Evolutionary conservation across 2,113 vertebrate genomes (phyloP), one percentile per base, ranked within the genome.

Genomic region (Aphelocoma coerulescens): DNA sequence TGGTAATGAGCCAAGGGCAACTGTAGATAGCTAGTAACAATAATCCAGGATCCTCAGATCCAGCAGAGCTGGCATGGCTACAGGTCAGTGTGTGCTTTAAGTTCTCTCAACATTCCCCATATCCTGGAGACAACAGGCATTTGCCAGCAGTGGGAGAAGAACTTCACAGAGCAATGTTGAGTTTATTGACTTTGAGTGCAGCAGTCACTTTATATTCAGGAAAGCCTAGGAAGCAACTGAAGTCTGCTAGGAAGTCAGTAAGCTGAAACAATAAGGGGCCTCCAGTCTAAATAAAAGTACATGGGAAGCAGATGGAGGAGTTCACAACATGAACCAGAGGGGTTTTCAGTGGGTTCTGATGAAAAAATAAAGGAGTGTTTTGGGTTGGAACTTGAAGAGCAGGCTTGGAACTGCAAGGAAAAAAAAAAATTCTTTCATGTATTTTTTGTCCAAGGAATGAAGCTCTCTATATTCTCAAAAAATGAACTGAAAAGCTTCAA

Each of bases 281-380:
- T 88, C 48, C 54, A 65, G 58, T 69, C 54, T 37, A 79, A 95
- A 79, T 22, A 88, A 73, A 93, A 67, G 44, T 41, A 65, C 61
- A 39, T 0, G 0, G 39, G 35, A 75, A 52, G 19, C 0, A 6
- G 71, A 76, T 43, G 46, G 62, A 68, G 41, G 33, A 72, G 28
- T 12, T 78, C 51, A 65, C 4, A 4, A 5, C 24, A 72, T 2
- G 18, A 79, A 78, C 32, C 69, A 85, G 48, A 85, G 13, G 4
- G 1, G 2, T 44, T 75, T 54, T 57, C 48, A 57, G 14, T 30
- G 66, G 43, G 21, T 22, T 86, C 59, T 46, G 65, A 54, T 22
- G 30, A 27, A 79, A 85, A 69, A 80, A 69, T 6, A 52, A 39
- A 35, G 4, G 16, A 43, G 11, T 19, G 51, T 39, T 77, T 80